Percentiles rank a stretch among this genome's conserved stretches.
These are phyloP conservation scores for Bubo scandiacus DNA, from an alignment of 2,113 vertebrate species.

Conservation along the genomic window DNA sequence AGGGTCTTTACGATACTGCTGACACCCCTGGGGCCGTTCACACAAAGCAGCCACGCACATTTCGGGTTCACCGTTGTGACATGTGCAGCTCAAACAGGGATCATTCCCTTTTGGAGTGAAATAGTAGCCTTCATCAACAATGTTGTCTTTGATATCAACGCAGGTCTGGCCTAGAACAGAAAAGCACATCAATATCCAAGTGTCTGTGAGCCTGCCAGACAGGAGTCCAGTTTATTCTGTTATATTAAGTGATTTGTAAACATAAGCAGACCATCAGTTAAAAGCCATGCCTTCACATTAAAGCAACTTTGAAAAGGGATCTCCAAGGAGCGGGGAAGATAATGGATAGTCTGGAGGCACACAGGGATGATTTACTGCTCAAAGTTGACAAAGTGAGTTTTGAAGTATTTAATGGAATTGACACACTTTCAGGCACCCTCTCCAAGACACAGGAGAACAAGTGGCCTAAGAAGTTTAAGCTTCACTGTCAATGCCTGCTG, in stretches of 20 bases:
- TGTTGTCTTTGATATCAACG: slow-evolving; percentile 97
- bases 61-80: slow-evolving; percentile 94
- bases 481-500: not conserved
- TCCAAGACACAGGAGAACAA: not conserved
- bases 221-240: not conserved
- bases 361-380: not conserved
- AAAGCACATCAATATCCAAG: not conserved
- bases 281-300: not conserved
- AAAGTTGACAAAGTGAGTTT: not conserved
- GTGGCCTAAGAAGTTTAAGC: not conserved
- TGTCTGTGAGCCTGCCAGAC: not conserved
- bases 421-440: not conserved
- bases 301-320: not conserved
- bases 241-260: not conserved
- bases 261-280: not conserved
- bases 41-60: slow-evolving; percentile 97
- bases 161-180: slow-evolving; percentile 88
- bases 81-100: slow-evolving; percentile 96
- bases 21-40: slow-evolving; percentile 93
- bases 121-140: slow-evolving; percentile 96
- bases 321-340: not conserved
- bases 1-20: slow-evolving; percentile 94
- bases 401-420: not conserved
- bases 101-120: slow-evolving; percentile 98
- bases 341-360: not conserved